phyloP scores from a whole-genome alignment of 2,113 vertebrate species.

The Thalassoma bifasciatum region DNA sequence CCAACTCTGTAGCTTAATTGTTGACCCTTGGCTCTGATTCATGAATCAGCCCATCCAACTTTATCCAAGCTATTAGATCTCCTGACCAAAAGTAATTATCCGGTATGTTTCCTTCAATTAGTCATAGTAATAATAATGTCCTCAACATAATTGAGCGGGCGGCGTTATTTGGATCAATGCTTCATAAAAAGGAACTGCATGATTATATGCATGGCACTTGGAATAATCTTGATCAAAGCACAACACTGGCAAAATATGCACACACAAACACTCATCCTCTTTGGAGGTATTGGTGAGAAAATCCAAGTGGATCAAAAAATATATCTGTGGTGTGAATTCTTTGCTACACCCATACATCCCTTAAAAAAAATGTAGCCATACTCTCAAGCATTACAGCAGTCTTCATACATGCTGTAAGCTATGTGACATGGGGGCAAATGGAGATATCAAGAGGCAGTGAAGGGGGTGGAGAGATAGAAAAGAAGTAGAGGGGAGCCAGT shows the following conservation, averaged over 20 bases:
- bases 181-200: not conserved
- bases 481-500: not conserved
- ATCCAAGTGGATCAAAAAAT: slow-evolving; percentile 39
- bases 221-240: too few relatives aligned
- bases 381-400: slow-evolving; percentile 43
- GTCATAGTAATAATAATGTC: not conserved
- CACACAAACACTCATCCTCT: not conserved
- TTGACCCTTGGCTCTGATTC: not conserved
- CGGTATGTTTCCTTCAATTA: not conserved
- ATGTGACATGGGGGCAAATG: slow-evolving; percentile 25
- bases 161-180: not conserved
- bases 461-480: slow-evolving; percentile 33
- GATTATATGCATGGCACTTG: not conserved
- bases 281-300: slow-evolving; percentile 26
- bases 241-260: not conserved
- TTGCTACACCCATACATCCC: slow-evolving; percentile 30
- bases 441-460: slow-evolving; percentile 53
- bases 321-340: slow-evolving; percentile 47
- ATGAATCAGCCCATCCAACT: not conserved
- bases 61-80: slow-evolving; percentile 3
- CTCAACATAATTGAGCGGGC: not conserved
- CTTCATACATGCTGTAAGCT: slow-evolving; percentile 38
- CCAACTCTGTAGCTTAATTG: not conserved
- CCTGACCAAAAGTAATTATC: not conserved
- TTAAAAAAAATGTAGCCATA: slow-evolving; percentile 26